phyloP scores from a whole-genome alignment of 23 tunicate species.

The Phallusia fumigata region DNA sequence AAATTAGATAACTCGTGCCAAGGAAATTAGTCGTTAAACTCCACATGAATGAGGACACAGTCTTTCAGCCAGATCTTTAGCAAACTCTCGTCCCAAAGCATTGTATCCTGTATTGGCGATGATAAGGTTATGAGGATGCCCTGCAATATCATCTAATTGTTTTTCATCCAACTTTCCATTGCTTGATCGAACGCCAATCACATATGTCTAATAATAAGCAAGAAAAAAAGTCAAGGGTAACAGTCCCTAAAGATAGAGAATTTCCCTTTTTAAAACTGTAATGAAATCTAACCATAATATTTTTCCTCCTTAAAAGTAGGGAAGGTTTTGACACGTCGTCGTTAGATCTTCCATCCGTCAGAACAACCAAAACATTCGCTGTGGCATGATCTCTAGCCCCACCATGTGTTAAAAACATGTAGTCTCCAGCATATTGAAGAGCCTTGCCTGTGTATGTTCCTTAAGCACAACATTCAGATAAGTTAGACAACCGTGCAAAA shows the following conservation, averaged over 20 bases:
- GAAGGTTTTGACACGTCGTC: constrained; percentile 2
- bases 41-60: background rate
- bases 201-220: background rate
- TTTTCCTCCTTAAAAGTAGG: background rate
- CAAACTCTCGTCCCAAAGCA: background rate
- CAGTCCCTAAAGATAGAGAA: no score
- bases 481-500: no score
- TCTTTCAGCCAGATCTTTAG: background rate
- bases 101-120: background rate
- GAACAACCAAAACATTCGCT: background rate
- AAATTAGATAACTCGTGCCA: no score
- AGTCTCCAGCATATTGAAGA: background rate
- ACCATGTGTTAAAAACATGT: background rate
- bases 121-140: background rate
- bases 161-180: background rate
- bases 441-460: background rate
- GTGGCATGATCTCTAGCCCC: background rate
- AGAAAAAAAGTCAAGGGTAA: background rate
- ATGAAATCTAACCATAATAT: background rate
- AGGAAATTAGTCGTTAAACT: background rate
- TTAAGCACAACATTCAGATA: background rate
- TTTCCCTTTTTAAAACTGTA: background rate
- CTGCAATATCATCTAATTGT: background rate
- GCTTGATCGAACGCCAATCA: background rate
- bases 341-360: constrained; percentile 13